Percentiles rank a stretch among this genome's conserved stretches.
Conservation (phyloP, 2,113 vertebrate genomes). For the Cyrtonyx montezumae region DNA sequence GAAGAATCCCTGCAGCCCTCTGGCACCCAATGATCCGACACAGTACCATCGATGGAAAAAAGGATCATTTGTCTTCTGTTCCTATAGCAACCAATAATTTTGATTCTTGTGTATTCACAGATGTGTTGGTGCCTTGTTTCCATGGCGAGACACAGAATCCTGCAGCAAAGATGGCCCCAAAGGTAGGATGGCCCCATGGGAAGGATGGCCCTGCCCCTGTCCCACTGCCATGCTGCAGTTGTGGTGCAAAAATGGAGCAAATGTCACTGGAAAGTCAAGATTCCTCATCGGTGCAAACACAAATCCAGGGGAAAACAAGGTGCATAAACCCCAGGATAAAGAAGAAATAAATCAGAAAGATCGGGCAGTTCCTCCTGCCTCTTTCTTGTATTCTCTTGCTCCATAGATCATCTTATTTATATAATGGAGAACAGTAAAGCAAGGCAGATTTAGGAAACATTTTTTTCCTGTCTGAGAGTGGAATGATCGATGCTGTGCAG, state of each 20-base stretch:
- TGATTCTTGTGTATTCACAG: neutral
- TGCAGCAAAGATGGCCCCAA: neutral
- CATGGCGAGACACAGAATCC: neutral
- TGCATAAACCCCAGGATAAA: neutral
- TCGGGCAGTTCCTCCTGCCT: neutral
- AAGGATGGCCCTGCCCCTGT: too few species aligned
- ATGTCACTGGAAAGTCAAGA: neutral
- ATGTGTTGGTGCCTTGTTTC: neutral
- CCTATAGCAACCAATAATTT: constrained; percentile 39
- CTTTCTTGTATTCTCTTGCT: neutral
- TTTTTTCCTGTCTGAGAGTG: constrained; percentile 37
- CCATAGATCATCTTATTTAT: constrained; percentile 71
- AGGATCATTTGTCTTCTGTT: constrained; percentile 22
- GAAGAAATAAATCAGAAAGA: neutral
- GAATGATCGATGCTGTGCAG: constrained; percentile 65
- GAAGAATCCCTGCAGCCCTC: neutral
- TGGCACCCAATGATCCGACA: neutral
- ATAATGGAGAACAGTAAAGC: constrained; percentile 53
- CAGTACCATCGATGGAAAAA: neutral
- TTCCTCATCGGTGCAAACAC: neutral
- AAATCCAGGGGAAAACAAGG: neutral
- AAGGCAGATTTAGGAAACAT: constrained; percentile 54
- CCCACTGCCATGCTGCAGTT: neutral
- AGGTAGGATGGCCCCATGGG: too few species aligned
- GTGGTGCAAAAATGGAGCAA: neutral